Conservation (phyloP, 2,797 vertebrate species). For the Mus caroli region DNA sequence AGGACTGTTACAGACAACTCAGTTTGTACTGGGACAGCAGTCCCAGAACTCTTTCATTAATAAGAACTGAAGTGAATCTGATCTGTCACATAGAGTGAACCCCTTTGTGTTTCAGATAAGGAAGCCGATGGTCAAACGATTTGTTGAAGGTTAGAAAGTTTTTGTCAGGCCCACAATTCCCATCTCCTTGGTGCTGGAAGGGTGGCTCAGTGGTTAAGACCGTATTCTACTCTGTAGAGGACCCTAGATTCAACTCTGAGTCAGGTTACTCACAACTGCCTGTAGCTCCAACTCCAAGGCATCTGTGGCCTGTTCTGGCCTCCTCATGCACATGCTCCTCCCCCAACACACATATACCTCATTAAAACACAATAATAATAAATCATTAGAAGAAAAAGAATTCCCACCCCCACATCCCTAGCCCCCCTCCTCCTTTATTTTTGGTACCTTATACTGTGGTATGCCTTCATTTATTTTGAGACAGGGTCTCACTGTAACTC, state of each 20-base stretch:
- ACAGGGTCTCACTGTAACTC: neutral
- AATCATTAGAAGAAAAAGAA: neutral
- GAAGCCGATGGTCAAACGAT: neutral
- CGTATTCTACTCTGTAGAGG: neutral
- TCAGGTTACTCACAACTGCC: neutral
- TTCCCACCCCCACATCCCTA: neutral
- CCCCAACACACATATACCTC: neutral
- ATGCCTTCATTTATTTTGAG: neutral
- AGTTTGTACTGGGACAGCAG: neutral
- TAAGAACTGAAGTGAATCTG: neutral
- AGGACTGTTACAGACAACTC: neutral
- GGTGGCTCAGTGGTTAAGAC: neutral
- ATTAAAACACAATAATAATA: neutral
- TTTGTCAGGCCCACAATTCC: neutral
- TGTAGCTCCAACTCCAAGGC: neutral
- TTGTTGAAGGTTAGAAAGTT: conserved; percentile 14
- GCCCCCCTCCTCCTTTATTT: neutral
- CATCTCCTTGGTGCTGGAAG: neutral
- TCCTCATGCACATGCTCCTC: neutral
- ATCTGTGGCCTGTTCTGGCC: neutral
- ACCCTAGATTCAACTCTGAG: neutral
- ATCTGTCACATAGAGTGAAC: neutral
- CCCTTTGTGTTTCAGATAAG: neutral
- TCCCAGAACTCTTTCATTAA: neutral
- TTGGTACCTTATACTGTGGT: neutral